Base-by-base conservation (phyloP, 2,888 invertebrate genomes). In the Deilephila elpenor region DNA sequence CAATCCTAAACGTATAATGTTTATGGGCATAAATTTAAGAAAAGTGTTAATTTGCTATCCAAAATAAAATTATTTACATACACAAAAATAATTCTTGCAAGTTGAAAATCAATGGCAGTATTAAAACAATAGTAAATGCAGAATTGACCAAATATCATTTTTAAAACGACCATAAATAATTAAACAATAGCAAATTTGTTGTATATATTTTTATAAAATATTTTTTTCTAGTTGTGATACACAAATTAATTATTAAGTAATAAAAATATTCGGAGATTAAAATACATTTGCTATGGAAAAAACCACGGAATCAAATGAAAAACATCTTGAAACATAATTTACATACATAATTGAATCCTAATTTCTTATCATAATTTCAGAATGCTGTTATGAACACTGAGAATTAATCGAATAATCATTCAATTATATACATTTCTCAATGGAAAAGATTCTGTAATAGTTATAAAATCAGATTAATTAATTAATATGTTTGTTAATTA, bases 141-240 rank as follows among this genome's bases (percentile, higher is more conserved):
- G 73, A 75, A 78, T 84, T 88, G 86, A 88, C 86, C 87, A 83
- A 81, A 80, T 59, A 19, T 53, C 29, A 70, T 17, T 51, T 32
- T 17, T 25, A 51, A 25, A 53, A 29, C 29, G 14, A 53, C 29
- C 59, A 34, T 17, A 71, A 44, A 71, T 53, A 25, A 73, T 72
- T 34, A 14, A 64, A 74, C 71, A 72, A 70, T 71, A 29, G 25
- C 32, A 59, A 51, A 61, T 70, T 64, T 56, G 70, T 56, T 6
- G n/a, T 56, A n/a, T 5, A 56, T 56, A 56, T 56, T 56, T 56
- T 56, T 56, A 56, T 56, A 56, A 56, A 56, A 56, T 19, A 17
- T n/a, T 56, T n/a, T 19, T 32, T n/a, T 6, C 19, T n/a, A 19
- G 56, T 56, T 56, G 56, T 56, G 56, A 56, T n/a, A 56, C 56